These are phyloP conservation scores for Sycophaga agraensis DNA, from an alignment of 1,140 invertebrate genomes.

Conservation along the genomic window DNA sequence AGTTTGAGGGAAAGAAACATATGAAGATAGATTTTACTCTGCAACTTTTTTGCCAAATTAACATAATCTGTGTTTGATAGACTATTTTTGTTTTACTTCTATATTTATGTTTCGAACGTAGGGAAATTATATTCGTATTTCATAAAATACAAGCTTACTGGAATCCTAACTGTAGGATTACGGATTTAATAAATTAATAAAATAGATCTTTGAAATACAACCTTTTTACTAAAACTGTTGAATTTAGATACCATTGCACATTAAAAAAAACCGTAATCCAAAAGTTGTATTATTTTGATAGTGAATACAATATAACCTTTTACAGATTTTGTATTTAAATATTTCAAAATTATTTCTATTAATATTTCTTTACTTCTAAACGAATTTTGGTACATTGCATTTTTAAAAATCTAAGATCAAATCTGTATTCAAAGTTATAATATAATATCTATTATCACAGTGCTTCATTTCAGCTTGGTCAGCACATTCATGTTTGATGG, in stretches of 20 bases:
- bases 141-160: too few relatives aligned
- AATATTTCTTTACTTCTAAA: too few relatives aligned
- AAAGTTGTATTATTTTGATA: too few relatives aligned
- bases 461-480: conserved; percentile 49
- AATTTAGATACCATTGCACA: too few relatives aligned
- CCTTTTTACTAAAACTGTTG: too few relatives aligned
- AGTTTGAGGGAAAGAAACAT: background rate
- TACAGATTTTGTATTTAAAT: background rate
- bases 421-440: background rate
- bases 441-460: conserved; percentile 19
- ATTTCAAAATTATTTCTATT: background rate
- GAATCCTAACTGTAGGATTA: too few relatives aligned
- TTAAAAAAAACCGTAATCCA: too few relatives aligned
- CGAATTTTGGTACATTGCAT: conserved; percentile 17
- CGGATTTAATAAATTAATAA: too few relatives aligned
- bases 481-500: conserved; percentile 51
- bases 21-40: background rate
- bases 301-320: background rate
- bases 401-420: background rate
- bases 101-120: conserved; percentile 7
- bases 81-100: conserved; percentile 20
- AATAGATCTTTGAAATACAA: too few relatives aligned
- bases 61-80: background rate
- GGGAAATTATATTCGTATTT: too few relatives aligned
- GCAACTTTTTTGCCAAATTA: conserved; percentile 7